phyloP scores from a whole-genome alignment of 2,888 invertebrate genomes.

The Bombylius major region DNA sequence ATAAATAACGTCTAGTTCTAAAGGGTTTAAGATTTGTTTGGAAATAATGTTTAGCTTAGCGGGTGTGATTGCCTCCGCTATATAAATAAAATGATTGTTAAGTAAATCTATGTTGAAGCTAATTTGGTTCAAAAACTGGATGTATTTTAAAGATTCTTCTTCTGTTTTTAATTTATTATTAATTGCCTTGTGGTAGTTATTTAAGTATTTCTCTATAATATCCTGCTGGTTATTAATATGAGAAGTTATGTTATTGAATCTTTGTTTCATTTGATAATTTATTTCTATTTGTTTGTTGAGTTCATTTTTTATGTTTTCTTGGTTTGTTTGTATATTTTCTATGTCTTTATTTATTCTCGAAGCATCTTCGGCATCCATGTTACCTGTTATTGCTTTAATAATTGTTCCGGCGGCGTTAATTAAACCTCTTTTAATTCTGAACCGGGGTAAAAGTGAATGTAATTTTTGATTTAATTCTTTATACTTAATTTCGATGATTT shows the following conservation, averaged over 20 bases:
- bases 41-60: constrained; percentile 11
- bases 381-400: neutral
- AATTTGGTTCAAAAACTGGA: constrained; percentile 6
- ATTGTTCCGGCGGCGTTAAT: neutral
- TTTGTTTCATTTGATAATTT: neutral
- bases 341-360: neutral
- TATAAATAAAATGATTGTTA: constrained; percentile 7
- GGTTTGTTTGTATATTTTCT: neutral
- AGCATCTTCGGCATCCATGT: neutral
- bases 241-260: neutral
- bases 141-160: neutral
- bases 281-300: neutral
- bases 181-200: constrained; percentile 4
- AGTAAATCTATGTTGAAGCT: constrained; percentile 10
- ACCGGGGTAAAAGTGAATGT: neutral
- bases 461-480: neutral
- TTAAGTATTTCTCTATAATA: constrained; percentile 2
- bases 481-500: neutral
- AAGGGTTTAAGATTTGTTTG: constrained; percentile 9
- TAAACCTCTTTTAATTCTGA: neutral
- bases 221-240: constrained; percentile 8
- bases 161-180: constrained; percentile 1
- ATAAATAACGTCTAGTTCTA: constrained; percentile 6
- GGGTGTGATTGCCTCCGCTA: constrained; percentile 10
- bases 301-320: neutral